A percentile compares a stretch with the other conserved stretches of the same genome.
phyloP scores from a whole-genome alignment of 2,888 invertebrate species.

The Dynastes grantii region DNA sequence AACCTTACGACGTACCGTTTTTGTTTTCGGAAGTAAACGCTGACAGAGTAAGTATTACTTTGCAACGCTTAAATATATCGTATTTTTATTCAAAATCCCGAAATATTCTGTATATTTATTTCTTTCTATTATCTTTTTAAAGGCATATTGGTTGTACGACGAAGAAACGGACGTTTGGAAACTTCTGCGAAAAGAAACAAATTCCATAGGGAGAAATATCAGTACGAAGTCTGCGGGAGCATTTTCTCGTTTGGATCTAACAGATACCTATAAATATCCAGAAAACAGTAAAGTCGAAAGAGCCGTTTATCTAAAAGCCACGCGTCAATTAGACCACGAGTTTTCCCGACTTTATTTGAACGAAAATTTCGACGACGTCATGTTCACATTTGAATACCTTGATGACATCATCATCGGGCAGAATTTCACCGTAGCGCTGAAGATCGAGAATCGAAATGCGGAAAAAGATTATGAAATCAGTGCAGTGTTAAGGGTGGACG shows the following conservation, averaged over 20 bases:
- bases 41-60: constrained; percentile 77
- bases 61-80: not conserved
- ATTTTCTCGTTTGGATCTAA: constrained; percentile 86
- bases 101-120: too few species aligned
- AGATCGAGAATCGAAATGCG: constrained; percentile 79
- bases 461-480: constrained; percentile 76
- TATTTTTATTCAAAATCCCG: not conserved
- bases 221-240: constrained; percentile 87
- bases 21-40: constrained; percentile 95
- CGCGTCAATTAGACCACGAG: constrained; percentile 81
- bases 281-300: constrained; percentile 86
- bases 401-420: constrained; percentile 88
- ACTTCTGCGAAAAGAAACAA: constrained; percentile 80
- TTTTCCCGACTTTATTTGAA: constrained; percentile 88
- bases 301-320: constrained; percentile 84
- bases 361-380: constrained; percentile 86
- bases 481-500: constrained; percentile 81
- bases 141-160: constrained; percentile 86
- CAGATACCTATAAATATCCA: constrained; percentile 82
- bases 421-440: constrained; percentile 80
- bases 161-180: constrained; percentile 79
- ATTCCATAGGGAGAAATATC: constrained; percentile 83
- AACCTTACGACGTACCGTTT: constrained; percentile 88
- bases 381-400: constrained; percentile 83
- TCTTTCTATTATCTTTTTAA: constrained; percentile 31